Evolutionary conservation across 2,888 invertebrate species (phyloP).

Genomic region (Harpagoxenus sublaevis): DNA sequence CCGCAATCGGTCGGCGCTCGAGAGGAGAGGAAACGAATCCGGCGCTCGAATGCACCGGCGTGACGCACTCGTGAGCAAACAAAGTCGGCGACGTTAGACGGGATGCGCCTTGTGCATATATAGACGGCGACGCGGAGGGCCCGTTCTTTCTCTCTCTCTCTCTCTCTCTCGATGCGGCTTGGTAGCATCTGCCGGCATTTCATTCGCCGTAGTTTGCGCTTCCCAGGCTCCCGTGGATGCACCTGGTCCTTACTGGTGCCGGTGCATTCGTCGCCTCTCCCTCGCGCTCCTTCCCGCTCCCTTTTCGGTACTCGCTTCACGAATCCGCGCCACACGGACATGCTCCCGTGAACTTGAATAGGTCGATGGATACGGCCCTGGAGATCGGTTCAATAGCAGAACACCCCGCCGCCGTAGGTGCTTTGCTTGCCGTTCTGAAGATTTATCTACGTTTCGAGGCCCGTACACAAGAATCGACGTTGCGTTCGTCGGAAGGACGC

Average conservation of each 20-base stretch:
- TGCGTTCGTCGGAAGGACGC: conserved; percentile 6
- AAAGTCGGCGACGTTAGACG: conserved; percentile 69
- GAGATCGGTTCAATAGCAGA: conserved; percentile 65
- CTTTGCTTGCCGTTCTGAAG: conserved; percentile 76
- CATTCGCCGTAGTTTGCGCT: conserved; percentile 82
- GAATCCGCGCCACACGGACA: conserved; percentile 71
- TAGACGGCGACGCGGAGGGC: conserved; percentile 69
- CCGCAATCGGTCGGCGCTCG: conserved; percentile 2
- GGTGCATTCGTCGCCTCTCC: conserved; percentile 74
- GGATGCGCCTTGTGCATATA: conserved; percentile 72
- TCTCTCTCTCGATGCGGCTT: conserved; percentile 61
- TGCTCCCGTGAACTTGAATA: conserved; percentile 84
- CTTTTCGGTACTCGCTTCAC: conserved; percentile 40
- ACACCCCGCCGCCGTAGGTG: conserved; percentile 63
- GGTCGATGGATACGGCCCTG: conserved; percentile 73
- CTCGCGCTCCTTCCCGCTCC: conserved; percentile 38
- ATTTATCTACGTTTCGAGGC: conserved; percentile 78
- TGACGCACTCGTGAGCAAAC: conserved; percentile 65
- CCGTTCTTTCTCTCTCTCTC: conserved; percentile 41
- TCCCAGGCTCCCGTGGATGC: conserved; percentile 85
- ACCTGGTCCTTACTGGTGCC: conserved; percentile 82
- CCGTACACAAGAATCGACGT: conserved; percentile 10
- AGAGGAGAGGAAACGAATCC: conserved; percentile 39
- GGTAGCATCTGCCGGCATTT: conserved; percentile 76
- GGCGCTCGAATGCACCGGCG: conserved; percentile 48